These are phyloP conservation scores for Tenualosa ilisha DNA, from an alignment of 2,797 vertebrate genomes.

Conservation along the genomic window DNA sequence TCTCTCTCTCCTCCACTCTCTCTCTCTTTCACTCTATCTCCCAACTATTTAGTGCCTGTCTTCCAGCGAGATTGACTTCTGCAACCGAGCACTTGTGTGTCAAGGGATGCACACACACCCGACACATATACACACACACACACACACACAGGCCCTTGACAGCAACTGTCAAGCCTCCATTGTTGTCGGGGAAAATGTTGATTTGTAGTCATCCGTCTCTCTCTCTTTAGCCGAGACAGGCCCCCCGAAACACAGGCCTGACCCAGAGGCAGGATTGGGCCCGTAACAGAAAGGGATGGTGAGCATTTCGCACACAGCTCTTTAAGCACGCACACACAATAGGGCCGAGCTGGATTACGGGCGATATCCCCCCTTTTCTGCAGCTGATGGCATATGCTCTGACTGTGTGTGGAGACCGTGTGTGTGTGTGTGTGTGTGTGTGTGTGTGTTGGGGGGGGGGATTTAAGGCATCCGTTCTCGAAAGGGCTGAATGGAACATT, in stretches of 20 bases:
- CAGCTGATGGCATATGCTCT: not conserved
- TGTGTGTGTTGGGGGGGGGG: not conserved
- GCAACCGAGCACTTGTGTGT: not conserved
- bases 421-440: too few species aligned
- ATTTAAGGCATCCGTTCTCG: not conserved
- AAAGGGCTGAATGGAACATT: constrained; percentile 26
- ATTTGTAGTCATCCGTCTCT: not conserved
- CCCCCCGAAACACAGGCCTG: not conserved
- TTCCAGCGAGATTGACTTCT: constrained; percentile 2
- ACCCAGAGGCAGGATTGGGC: not conserved
- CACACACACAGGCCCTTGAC: not conserved
- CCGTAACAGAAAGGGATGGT: not conserved
- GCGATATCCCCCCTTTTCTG: not conserved
- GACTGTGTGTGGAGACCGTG: not conserved
- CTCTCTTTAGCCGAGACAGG: not conserved
- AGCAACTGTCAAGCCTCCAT: not conserved
- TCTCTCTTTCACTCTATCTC: not conserved
- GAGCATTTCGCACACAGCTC: not conserved
- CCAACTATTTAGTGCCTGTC: not conserved
- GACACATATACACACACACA: too few species aligned
- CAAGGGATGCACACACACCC: not conserved
- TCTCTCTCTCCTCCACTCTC: not conserved
- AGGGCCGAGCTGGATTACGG: not conserved
- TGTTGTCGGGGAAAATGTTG: not conserved
- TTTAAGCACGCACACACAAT: not conserved